Conservation (phyloP, 2,888 invertebrate genomes). For the Brachyptera risi region DNA sequence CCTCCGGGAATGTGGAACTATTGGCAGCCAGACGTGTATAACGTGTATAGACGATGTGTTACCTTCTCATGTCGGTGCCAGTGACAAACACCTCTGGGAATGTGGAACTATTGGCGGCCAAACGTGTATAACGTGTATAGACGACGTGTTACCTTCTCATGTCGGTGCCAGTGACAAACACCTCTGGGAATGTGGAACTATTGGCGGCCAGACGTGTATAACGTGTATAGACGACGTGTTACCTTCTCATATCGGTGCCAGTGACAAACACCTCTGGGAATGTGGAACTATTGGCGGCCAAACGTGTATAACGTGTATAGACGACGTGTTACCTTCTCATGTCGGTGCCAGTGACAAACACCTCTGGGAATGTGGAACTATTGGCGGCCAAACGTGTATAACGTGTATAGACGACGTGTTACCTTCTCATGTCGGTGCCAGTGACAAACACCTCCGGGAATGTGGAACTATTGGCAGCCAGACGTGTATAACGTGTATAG, state of each 20-base stretch:
- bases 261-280: constrained; percentile 92
- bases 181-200: constrained; percentile 92
- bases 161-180: constrained; percentile 68
- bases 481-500: too few relatives aligned
- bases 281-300: constrained; percentile 93
- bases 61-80: constrained; percentile 48
- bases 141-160: constrained; percentile 41
- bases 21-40: constrained; percentile 98
- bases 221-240: too few relatives aligned
- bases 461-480: constrained; percentile 93
- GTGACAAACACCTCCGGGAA: constrained; percentile 92
- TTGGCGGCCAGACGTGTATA: constrained; percentile 98
- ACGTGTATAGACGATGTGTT: too few relatives aligned
- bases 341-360: constrained; percentile 68
- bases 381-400: constrained; percentile 98
- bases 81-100: constrained; percentile 92
- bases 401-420: too few relatives aligned
- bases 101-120: constrained; percentile 93
- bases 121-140: too few relatives aligned
- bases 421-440: constrained; percentile 48
- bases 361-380: constrained; percentile 92
- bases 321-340: constrained; percentile 41
- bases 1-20: constrained; percentile 92
- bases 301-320: too few relatives aligned
- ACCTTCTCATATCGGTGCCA: constrained; percentile 48